Base-by-base conservation (phyloP, 1,140 invertebrate genomes). In the Nymphalis io region DNA sequence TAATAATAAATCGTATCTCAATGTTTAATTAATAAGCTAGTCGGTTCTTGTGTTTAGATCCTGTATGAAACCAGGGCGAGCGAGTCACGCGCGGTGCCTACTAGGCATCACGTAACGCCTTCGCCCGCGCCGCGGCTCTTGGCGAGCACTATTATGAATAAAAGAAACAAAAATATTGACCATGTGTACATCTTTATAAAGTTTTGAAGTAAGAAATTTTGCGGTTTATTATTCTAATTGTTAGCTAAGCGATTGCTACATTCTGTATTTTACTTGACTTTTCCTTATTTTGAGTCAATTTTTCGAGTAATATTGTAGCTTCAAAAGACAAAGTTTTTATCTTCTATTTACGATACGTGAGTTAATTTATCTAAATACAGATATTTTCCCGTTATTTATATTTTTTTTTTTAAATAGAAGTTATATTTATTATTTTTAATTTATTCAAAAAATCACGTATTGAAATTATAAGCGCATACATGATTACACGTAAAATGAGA, bases 41-140 rank as follows among this genome's bases (percentile, higher is more conserved):
- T 81, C 71, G 62, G 75, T 78, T 85, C 74, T 79, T 80, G 80
- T 70, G 77, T 80, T 78, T 77, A 86, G 79, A 88, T 87, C 84
- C 86, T 88, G 88, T 81, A 84, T 69, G 66, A 82, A 89, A 88
- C 72, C 84, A 85, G 87, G 88, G 85, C 88, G 78, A 87, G 70
- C 86, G 60, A 85, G 88, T 90, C 88, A 90, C 88, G 88, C 79
- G 76, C 76, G 70, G 72, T 75, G 82, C 74, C 79, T 80, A 80
- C 77, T 77, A 80, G 79, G 72, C 82, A 80, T 83, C 85, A 80
- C 79, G 79, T 82, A 78, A 80, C 69, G 75, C 70, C 73, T 71
- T 62, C 71, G 70, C 42, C 46, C 42, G 44, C 33, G n/a, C 66
- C 23, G 12, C 33, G 39, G 48, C 66, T 68, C 59, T 61, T 39